Conservation (phyloP, 2,888 invertebrate genomes). For the Loripinus fragilis region DNA sequence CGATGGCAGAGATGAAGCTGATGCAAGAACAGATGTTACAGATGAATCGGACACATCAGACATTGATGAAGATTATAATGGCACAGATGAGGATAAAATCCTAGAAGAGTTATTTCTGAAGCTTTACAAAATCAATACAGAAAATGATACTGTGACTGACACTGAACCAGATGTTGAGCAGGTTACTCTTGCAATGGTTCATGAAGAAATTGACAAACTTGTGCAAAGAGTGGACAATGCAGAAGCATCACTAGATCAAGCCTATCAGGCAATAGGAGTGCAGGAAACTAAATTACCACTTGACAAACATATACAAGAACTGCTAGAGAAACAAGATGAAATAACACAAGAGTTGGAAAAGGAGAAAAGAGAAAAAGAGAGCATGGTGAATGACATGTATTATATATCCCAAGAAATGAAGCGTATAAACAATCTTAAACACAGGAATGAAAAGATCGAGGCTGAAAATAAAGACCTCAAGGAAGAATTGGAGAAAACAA, state of each 20-base stretch:
- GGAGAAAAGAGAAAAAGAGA: conserved; percentile 48
- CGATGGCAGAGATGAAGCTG: too few relatives aligned
- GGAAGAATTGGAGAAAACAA: background rate
- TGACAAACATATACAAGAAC: conserved; percentile 39
- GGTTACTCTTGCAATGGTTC: conserved; percentile 33
- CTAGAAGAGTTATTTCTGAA: background rate
- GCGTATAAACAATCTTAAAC: conserved; percentile 48
- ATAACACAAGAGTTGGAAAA: conserved; percentile 31
- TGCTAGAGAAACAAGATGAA: conserved; percentile 36
- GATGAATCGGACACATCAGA: background rate
- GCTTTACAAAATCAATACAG: background rate
- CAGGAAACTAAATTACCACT: conserved; percentile 48
- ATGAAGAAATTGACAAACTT: conserved; percentile 35
- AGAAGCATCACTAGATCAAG: conserved; percentile 26
- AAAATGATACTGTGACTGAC: conserved; percentile 2
- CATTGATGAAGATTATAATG: background rate
- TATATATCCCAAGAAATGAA: conserved; percentile 54
- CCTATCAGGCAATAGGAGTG: conserved; percentile 33
- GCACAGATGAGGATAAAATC: conserved; percentile 1
- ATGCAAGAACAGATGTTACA: background rate
- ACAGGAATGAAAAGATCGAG: conserved; percentile 26
- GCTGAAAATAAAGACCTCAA: conserved; percentile 37
- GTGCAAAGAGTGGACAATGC: conserved; percentile 1
- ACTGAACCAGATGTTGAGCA: conserved; percentile 16
- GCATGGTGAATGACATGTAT: conserved; percentile 58